A percentile compares a stretch with the other conserved stretches of the same genome.
Conservation (phyloP, 1,140 invertebrate species). For the Idris sp. region DNA sequence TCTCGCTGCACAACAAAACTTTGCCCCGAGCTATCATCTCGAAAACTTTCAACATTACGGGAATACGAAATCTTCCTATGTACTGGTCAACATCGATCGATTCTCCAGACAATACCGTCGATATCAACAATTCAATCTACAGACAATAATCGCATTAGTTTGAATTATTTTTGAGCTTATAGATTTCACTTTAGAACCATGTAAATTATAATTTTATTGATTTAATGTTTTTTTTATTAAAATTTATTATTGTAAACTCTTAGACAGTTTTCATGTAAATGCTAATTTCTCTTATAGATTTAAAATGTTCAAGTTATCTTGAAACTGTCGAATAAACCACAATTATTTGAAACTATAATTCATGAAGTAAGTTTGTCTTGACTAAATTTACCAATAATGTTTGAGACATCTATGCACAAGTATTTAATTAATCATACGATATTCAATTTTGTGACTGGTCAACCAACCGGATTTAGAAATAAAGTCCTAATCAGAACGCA, state of each 20-base stretch:
- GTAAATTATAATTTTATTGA: no score
- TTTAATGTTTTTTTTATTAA: no score
- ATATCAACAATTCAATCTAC: slow-evolving; percentile 16
- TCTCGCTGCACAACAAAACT: slow-evolving; percentile 56
- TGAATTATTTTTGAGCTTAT: background rate
- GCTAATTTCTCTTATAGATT: no score
- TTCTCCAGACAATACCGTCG: slow-evolving; percentile 24
- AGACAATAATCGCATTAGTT: background rate
- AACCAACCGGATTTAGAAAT: slow-evolving; percentile 10
- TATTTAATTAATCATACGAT: background rate
- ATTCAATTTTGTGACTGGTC: slow-evolving; percentile 3
- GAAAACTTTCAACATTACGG: slow-evolving; percentile 54
- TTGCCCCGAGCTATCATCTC: slow-evolving; percentile 59
- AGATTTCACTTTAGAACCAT: no score
- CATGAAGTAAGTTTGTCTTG: no score
- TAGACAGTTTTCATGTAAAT: no score
- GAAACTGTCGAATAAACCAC: no score
- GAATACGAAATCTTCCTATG: slow-evolving; percentile 49
- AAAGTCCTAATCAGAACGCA: slow-evolving; percentile 37
- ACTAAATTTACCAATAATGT: no score
- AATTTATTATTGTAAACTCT: no score
- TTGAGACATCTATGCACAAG: no score
- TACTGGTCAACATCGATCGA: slow-evolving; percentile 53
- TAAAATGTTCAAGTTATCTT: no score
- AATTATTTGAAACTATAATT: no score